Base-by-base conservation (phyloP, 53 echinoderm and acorn worm genomes). In the Holothuria leucospilota region DNA sequence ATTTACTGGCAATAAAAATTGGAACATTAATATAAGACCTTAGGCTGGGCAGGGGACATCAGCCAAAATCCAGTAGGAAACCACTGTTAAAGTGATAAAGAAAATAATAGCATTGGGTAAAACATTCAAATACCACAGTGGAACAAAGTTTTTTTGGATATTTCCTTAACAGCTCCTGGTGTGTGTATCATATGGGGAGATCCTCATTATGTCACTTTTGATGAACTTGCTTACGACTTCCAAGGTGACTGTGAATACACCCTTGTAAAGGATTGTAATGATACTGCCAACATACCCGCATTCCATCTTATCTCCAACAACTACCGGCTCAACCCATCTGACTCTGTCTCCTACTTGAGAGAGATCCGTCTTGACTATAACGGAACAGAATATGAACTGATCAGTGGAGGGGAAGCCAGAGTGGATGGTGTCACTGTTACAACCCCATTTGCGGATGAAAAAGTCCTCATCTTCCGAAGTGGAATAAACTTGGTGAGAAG, bases 181-280 rank as follows among this genome's bases (percentile, higher is more conserved):
- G 77, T 91, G 0, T 91, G 94, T 69, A 91, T 88, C 69, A 86
- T 88, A 20, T 88, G 85, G 85, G 89, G 89, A 24, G 88, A 91
- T 77, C 91, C 94, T 29, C 92, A 96, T 67, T 96, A 94, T 67
- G 39, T 94, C 87, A 96, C 92, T 18, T 96, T 96, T 81, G 96
- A 96, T 59, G 79, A 82, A 0, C 69, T 51, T 34, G 81, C 86
- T 20, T 92, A 89, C 69, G 71, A 89, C 86, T 92, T 86, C 92
- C 92, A 92, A 46, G 92, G 92, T 25, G 92, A 89, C 30, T 92
- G 92, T 67, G 92, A 90, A 60, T 93, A 90, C 82, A 93, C 90
- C 29, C 81, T 93, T 42, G 85, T 84, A 29, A 87, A 59, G 58
- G 88, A 90, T 13, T 93, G 92, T 61, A 9, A 29, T 46, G 51